Evolutionary conservation across 1,140 invertebrate species (phyloP), one percentile per base, ranked within the genome.

Genomic region (Anastrepha obliqua): DNA sequence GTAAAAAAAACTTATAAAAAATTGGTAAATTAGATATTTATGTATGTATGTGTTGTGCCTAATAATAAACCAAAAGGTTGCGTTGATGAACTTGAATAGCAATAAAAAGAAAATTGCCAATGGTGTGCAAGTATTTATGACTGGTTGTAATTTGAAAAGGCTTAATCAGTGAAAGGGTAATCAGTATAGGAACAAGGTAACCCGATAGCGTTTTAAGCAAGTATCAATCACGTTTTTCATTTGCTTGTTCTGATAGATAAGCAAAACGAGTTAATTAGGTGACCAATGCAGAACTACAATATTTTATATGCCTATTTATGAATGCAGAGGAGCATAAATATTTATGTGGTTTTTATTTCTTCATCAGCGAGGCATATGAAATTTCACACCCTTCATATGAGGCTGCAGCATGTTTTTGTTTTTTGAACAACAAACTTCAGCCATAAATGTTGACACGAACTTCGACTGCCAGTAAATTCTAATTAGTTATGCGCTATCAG

Each of bases 311-410:
- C 44, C 7, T 74, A 74, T 47, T 74, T 47, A 47, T 81, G 47
- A 55, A 55, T n/a, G 15, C 51, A 78, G n/a, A 67, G 47, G 8
- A 55, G 8, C 9, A 81, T 81, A 81, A 81, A 81, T 81, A 81
- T 81, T 51, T 81, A 81, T 55, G n/a, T 81, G 74, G 6, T 81
- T 81, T 81, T 81, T 81, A 81, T 81, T 81, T 81, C 44, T 81
- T 81, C n/a, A 81, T 81, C 47, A 81, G 55, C 51, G 8, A 1
- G 15, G 74, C 47, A 55, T n/a, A 81, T 81, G 44, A 81, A 81
- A 74, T 44, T n/a, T 67, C 64, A 67, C 42, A 74, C 39, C 67
- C 67, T 3, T 13, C 6, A 55, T 55, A 11, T 55, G 51, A 8
- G 51, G 11, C 51, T 55, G 51, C 51, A 55, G 51, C 51, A 55